phyloP scores from a whole-genome alignment of 2,888 invertebrate genomes.

The Leuctra nigra region DNA sequence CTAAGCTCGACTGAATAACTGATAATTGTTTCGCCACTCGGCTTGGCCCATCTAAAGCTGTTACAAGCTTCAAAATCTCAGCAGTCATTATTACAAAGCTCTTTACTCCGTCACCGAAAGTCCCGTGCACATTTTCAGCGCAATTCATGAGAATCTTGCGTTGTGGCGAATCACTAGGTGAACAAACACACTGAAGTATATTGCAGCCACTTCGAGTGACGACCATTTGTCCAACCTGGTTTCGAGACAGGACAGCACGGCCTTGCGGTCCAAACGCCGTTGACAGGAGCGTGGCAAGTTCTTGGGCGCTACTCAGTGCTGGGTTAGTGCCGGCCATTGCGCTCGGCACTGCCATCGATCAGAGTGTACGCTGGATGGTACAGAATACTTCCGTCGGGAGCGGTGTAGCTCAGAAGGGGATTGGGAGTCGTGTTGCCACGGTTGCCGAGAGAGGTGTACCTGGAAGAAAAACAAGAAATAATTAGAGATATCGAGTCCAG shows the following conservation, averaged over 20 bases:
- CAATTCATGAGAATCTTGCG: slow-evolving; percentile 10
- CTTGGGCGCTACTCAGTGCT: background rate
- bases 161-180: slow-evolving; percentile 7
- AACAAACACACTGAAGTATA: slow-evolving; percentile 16
- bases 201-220: slow-evolving; percentile 22
- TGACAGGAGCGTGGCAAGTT: slow-evolving; percentile 12
- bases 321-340: slow-evolving; percentile 46
- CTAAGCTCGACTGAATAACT: background rate
- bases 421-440: slow-evolving; percentile 73
- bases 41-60: background rate
- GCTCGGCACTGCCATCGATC: slow-evolving; percentile 52
- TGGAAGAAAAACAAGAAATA: too few relatives aligned
- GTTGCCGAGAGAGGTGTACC: slow-evolving; percentile 85
- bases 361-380: slow-evolving; percentile 72
- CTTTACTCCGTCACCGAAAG: slow-evolving; percentile 24
- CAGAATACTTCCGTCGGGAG: slow-evolving; percentile 41
- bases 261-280: slow-evolving; percentile 25
- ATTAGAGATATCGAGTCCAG: too few relatives aligned
- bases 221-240: slow-evolving; percentile 19
- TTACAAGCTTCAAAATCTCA: slow-evolving; percentile 7
- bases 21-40: slow-evolving; percentile 8
- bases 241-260: slow-evolving; percentile 19
- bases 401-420: slow-evolving; percentile 54
- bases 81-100: slow-evolving; percentile 18
- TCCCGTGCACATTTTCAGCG: slow-evolving; percentile 5